phyloP scores from a whole-genome alignment of 2,888 invertebrate genomes.

The Criorhina ranunculi region DNA sequence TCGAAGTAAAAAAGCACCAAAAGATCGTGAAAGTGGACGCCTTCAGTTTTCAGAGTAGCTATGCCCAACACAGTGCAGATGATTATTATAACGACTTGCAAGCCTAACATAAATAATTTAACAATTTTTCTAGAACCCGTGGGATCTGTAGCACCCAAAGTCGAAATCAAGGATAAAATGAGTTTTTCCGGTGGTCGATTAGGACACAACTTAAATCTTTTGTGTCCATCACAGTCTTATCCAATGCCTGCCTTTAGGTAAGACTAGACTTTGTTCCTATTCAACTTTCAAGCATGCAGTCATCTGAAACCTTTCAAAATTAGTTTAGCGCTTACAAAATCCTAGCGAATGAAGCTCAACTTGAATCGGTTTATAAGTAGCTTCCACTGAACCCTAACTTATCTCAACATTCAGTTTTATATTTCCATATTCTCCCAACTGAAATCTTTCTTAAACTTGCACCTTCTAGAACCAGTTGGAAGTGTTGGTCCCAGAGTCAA shows the following conservation, averaged over 20 bases:
- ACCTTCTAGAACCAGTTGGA: constrained; percentile 83
- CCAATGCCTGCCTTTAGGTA: constrained; percentile 88
- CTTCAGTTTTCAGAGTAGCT: neutral
- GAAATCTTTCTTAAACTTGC: neutral
- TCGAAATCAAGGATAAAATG: constrained; percentile 88
- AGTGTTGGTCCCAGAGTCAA: constrained; percentile 87
- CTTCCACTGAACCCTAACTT: neutral
- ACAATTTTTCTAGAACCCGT: constrained; percentile 83
- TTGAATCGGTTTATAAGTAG: no score
- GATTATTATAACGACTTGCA: neutral
- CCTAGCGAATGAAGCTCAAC: no score
- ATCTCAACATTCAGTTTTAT: constrained; percentile 66
- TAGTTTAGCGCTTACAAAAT: no score
- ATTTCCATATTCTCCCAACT: neutral
- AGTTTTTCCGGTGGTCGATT: constrained; percentile 78
- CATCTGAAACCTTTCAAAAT: no score
- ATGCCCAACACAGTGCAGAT: constrained; percentile 28
- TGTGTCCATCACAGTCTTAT: constrained; percentile 88
- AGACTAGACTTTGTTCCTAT: constrained; percentile 1
- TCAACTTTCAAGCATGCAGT: no score
- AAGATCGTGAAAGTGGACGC: no score
- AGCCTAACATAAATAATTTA: constrained; percentile 23
- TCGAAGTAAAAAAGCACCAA: no score
- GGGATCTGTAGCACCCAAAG: constrained; percentile 86
- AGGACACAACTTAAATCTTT: constrained; percentile 82